Evolutionary conservation across 2,888 invertebrate genomes (phyloP).

Genomic region (Neelides folsomi): DNA sequence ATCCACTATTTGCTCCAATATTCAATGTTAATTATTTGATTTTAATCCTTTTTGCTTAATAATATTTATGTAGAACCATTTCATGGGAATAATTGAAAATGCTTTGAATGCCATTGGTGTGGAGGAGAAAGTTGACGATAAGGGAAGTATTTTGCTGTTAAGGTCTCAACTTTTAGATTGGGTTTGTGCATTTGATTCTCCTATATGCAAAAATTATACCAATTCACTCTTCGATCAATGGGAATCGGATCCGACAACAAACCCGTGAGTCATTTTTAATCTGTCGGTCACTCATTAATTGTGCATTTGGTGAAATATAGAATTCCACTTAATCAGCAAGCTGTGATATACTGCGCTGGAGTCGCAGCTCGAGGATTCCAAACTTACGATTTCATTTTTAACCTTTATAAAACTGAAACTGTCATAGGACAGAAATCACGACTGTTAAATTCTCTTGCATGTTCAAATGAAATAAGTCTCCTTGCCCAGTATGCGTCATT

Average conservation of each 20-base stretch:
- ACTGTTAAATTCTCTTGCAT: conserved; percentile 8
- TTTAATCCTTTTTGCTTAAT: too few species aligned
- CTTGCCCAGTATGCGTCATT: conserved; percentile 1
- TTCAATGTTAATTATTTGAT: too few species aligned
- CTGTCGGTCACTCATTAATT: too few species aligned
- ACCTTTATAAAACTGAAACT: conserved; percentile 1
- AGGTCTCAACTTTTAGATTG: conserved; percentile 17
- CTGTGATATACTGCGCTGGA: conserved; percentile 3
- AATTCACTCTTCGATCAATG: conserved; percentile 1
- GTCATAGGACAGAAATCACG: not conserved
- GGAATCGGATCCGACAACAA: conserved; percentile 4
- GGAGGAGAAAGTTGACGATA: conserved; percentile 7
- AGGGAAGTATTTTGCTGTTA: conserved; percentile 7
- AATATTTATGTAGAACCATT: conserved; percentile 2
- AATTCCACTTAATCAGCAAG: not conserved
- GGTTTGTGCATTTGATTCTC: conserved; percentile 14
- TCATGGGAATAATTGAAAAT: conserved; percentile 4
- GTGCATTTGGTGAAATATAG: not conserved
- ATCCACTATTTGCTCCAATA: too few species aligned
- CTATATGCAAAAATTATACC: conserved; percentile 6
- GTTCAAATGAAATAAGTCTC: not conserved
- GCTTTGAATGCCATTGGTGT: conserved; percentile 8
- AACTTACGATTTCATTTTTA: conserved; percentile 1
- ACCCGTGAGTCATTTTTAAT: conserved; percentile 5
- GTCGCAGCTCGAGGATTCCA: not conserved